Conservation (phyloP, 2,888 invertebrate genomes). For the Cephonodes hylas region DNA sequence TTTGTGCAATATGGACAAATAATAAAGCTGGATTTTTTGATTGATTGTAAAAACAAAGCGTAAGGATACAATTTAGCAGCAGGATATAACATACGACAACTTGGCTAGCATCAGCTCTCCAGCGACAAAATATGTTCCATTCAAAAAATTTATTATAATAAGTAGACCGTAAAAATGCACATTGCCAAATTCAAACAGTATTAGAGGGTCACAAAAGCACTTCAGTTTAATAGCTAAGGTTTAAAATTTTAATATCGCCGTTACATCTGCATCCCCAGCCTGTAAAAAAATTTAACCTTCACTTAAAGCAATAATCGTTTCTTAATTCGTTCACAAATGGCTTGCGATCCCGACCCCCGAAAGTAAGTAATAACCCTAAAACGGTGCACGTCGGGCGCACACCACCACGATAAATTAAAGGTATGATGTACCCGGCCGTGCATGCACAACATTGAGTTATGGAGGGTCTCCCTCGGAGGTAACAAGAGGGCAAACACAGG, state of each 20-base stretch:
- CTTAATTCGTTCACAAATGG: constrained; percentile 20
- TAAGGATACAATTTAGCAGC: background rate
- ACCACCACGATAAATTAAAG: constrained; percentile 50
- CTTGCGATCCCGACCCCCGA: constrained; percentile 6
- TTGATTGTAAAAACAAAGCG: too few species aligned
- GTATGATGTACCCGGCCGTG: constrained; percentile 39
- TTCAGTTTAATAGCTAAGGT: constrained; percentile 1
- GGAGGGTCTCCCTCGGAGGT: constrained; percentile 14
- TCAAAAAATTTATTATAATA: background rate
- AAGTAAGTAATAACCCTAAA: constrained; percentile 13
- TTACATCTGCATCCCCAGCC: constrained; percentile 4
- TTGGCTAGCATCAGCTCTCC: background rate
- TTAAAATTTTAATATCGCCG: constrained; percentile 4
- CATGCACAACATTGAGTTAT: constrained; percentile 43
- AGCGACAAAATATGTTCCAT: background rate
- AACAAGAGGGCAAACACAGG: too few species aligned
- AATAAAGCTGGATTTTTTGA: too few species aligned
- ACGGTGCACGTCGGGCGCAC: constrained; percentile 41
- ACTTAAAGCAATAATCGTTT: constrained; percentile 16
- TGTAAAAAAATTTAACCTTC: constrained; percentile 9
- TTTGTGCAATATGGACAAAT: too few species aligned
- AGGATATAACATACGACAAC: too few species aligned
- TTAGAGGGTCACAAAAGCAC: background rate
- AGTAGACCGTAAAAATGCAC: background rate
- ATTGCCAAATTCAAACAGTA: background rate